Percentiles rank a stretch among this genome's conserved stretches.
Evolutionary conservation across 2,888 invertebrate species (phyloP).

Genomic region (Altica lythri): DNA sequence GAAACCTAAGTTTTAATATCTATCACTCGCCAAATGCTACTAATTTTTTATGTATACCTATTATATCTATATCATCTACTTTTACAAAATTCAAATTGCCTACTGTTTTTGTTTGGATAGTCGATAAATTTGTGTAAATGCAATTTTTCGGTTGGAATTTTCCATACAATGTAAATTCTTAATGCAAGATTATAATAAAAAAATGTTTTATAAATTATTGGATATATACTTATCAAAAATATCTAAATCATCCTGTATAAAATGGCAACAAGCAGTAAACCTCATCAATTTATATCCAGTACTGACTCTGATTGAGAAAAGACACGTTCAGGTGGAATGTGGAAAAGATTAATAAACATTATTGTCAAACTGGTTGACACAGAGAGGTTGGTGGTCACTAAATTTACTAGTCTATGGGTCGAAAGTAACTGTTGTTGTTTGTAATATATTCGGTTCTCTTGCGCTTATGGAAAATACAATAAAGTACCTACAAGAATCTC

Average conservation of each 20-base stretch:
- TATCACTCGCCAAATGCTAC: too few species aligned
- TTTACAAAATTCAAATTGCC: too few species aligned
- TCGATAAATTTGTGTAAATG: too few species aligned
- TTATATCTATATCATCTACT: too few species aligned
- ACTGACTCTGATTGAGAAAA: conserved; percentile 15
- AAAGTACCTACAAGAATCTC: conserved; percentile 35
- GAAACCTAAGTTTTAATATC: too few species aligned
- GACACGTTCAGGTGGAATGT: conserved; percentile 34
- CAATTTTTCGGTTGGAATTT: too few species aligned
- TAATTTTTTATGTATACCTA: too few species aligned
- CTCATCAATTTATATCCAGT: conserved; percentile 29
- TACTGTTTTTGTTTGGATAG: too few species aligned
- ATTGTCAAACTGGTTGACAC: conserved; percentile 43
- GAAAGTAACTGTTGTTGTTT: conserved; percentile 36
- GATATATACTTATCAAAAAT: too few species aligned
- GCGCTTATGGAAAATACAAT: conserved; percentile 38
- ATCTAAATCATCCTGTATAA: neutral
- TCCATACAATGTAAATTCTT: too few species aligned
- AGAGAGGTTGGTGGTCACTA: conserved; percentile 43
- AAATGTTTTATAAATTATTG: too few species aligned
- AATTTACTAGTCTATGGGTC: conserved; percentile 41
- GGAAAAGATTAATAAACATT: conserved; percentile 48
- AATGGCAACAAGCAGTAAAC: neutral
- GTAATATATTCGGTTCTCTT: conserved; percentile 32
- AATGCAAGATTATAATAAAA: too few species aligned